These are phyloP conservation scores for Dendrolimus punctatus DNA, from an alignment of 1,140 invertebrate genomes.

Conservation along the genomic window DNA sequence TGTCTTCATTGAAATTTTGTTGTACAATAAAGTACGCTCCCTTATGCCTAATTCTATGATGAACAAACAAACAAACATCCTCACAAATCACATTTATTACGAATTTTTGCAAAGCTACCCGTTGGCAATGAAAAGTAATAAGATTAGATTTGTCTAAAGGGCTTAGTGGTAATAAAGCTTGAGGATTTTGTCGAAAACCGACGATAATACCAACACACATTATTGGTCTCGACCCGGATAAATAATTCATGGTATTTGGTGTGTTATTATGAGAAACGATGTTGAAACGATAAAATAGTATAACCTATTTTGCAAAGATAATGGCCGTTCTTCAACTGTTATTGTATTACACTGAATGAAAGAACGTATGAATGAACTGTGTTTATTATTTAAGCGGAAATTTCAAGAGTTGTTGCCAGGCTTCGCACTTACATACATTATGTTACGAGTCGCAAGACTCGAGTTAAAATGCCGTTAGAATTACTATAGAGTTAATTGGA, in stretches of 20 bases:
- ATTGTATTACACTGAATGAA: no score
- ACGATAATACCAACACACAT: conserved; percentile 5
- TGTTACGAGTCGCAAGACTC: no score
- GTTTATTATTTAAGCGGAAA: no score
- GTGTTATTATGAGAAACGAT: conserved; percentile 1
- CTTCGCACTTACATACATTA: no score
- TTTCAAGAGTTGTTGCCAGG: no score
- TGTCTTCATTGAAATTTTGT: no score
- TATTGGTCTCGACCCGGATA: conserved; percentile 6
- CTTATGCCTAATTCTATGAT: no score
- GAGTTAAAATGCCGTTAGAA: no score
- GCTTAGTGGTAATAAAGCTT: neutral
- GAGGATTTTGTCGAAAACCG: conserved; percentile 2
- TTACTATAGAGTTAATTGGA: no score
- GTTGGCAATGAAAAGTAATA: neutral
- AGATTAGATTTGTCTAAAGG: conserved; percentile 1
- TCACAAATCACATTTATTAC: conserved; percentile 1
- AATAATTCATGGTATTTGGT: conserved; percentile 7
- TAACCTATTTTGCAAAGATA: no score
- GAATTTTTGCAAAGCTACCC: neutral
- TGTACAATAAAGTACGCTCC: no score
- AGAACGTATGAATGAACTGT: no score
- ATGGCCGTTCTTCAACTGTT: neutral
- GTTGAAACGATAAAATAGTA: conserved; percentile 2
- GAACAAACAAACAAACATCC: neutral